These are phyloP conservation scores for Hippocampus comes DNA, from an alignment of 2,113 vertebrate species.

Conservation along the genomic window DNA sequence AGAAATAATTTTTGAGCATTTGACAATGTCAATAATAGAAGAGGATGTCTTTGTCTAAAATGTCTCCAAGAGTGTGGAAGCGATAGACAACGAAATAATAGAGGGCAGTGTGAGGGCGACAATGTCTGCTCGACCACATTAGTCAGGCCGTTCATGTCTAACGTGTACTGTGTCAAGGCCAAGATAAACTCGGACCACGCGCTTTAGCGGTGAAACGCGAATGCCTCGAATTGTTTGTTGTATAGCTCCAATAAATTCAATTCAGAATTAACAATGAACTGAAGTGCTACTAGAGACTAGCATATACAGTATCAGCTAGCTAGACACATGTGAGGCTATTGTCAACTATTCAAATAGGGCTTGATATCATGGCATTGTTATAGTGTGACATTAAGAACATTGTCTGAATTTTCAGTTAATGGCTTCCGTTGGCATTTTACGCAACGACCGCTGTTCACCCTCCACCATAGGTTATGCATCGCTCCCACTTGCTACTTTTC, in stretches of 20 bases:
- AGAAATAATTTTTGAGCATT: constrained; percentile 11
- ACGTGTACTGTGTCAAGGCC: background rate
- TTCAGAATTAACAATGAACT: background rate
- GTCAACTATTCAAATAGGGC: background rate
- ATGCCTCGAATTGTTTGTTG: constrained; percentile 23
- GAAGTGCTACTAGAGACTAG: background rate
- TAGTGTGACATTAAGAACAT: background rate
- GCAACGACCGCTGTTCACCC: background rate
- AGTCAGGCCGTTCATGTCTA: constrained; percentile 6
- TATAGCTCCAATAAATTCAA: constrained; percentile 10
- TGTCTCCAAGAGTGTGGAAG: background rate
- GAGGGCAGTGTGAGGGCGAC: background rate
- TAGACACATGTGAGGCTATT: background rate
- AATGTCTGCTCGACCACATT: constrained; percentile 24
- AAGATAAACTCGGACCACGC: background rate
- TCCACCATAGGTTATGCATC: constrained; percentile 56
- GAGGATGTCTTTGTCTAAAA: constrained; percentile 19
- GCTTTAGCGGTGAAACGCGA: constrained; percentile 4
- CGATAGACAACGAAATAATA: background rate
- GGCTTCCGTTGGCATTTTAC: background rate
- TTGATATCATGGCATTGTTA: background rate
- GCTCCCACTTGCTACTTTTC: constrained; percentile 62
- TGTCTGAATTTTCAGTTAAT: background rate
- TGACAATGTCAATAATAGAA: constrained; percentile 35
- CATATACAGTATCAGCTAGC: too few species aligned